Base-by-base conservation (phyloP, 2,797 vertebrate species). In the Adrianichthys oophorus region DNA sequence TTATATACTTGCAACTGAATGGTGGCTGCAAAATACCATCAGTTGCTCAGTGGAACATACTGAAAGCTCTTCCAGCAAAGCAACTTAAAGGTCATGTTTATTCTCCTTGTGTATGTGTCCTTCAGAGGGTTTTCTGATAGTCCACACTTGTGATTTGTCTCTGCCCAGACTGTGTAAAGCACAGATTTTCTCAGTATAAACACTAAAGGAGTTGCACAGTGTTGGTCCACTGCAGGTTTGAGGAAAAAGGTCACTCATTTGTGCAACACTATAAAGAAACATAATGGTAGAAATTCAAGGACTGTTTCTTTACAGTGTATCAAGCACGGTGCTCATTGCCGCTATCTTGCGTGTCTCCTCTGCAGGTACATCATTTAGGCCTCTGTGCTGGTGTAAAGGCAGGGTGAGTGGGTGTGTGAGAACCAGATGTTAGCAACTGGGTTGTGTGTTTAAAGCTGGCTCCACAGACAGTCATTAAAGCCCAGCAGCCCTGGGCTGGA, bases 351-450 rank as follows among this genome's bases (percentile, higher is more conserved):
- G 18, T 40, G 37, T 48, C 54, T 45, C 26, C 16, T 52, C 14
- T 72, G 55, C 68, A 52, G 48, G 60, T 55, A 45, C 16, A 52
- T 59, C 50, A 24, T 56, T 14, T 53, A 23, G 21, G 18, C 40
- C 17, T 74, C 54, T 58, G 21, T n/a, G 49, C 46, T 12, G 62
- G 56, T 46, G 57, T 46, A 26, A 37, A 47, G 62, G 52, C 4
- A 0, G 41, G 56, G 37, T 10, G 56, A 26, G 40, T 52, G 55
- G n/a, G 61, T 76, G 72, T 87, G 83, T 89, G 84, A 78, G 83
- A 79, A 72, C 81, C 85, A 90, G 87, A 86, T 91, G 87, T 90
- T 88, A 85, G 84, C 84, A 90, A 84, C 87, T 90, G 85, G 81
- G 62, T 59, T 65, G 78, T 87, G 82, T 85, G 85, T 81, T 76